These are phyloP conservation scores for Stigmatopora nigra DNA, from an alignment of 2,113 vertebrate genomes.

Conservation along the genomic window DNA sequence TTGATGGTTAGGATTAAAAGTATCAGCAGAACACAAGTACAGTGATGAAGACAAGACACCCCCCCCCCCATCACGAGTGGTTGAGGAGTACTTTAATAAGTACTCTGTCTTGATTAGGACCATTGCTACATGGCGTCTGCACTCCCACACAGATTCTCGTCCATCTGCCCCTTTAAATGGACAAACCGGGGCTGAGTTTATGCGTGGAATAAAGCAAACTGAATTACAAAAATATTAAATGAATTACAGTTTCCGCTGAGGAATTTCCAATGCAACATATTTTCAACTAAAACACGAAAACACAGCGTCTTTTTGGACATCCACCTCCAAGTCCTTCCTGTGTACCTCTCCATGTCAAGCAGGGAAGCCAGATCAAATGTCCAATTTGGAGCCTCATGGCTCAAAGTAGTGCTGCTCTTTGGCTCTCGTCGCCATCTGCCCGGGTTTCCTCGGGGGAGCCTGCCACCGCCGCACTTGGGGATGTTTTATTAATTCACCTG, in stretches of 20 bases:
- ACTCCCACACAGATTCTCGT: constrained; percentile 35
- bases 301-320: background rate
- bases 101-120: constrained; percentile 44
- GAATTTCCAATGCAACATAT: no score
- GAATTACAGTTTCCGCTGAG: no score
- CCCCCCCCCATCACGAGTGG: background rate
- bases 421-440: constrained; percentile 64
- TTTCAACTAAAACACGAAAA: no score
- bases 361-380: constrained; percentile 69
- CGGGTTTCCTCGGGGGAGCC: constrained; percentile 50
- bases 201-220: constrained; percentile 1
- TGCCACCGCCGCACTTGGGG: constrained; percentile 26
- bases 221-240: no score
- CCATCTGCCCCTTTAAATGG: constrained; percentile 42
- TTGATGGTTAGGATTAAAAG: background rate
- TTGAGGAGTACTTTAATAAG: constrained; percentile 41
- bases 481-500: constrained; percentile 73
- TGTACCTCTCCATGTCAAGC: constrained; percentile 48
- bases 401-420: constrained; percentile 55
- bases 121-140: constrained; percentile 43
- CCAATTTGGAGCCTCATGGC: constrained; percentile 62
- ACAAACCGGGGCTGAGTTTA: constrained; percentile 27
- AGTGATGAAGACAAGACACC: background rate
- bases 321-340: constrained; percentile 12
- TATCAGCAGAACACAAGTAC: background rate